Evolutionary conservation across 2,888 invertebrate genomes (phyloP).

Genomic region (Ichneumon xanthorius): DNA sequence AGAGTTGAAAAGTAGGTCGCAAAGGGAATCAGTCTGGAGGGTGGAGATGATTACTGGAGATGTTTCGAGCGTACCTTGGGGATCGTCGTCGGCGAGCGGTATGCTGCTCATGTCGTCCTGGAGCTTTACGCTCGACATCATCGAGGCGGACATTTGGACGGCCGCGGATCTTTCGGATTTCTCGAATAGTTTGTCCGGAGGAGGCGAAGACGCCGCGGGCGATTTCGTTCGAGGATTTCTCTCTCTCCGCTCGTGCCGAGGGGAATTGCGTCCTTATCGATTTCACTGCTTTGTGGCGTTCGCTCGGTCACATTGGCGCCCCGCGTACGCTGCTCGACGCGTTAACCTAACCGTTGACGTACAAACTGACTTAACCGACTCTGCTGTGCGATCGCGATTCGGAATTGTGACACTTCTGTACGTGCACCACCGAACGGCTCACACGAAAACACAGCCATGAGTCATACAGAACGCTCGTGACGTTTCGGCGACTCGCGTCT

Average conservation of each 20-base stretch:
- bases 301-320: constrained; percentile 37
- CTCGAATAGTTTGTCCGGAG: not conserved
- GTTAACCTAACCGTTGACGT: constrained; percentile 17
- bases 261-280: constrained; percentile 47
- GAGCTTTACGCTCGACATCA: constrained; percentile 88
- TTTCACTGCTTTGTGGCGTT: constrained; percentile 24
- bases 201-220: not conserved
- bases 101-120: constrained; percentile 93
- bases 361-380: not conserved
- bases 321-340: constrained; percentile 9
- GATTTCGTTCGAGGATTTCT: not conserved
- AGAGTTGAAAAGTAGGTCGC: constrained; percentile 66
- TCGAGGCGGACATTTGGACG: constrained; percentile 70
- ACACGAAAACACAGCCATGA: constrained; percentile 14
- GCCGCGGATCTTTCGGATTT: no score
- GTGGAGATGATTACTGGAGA: constrained; percentile 30
- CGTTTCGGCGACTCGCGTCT: constrained; percentile 19
- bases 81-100: constrained; percentile 96
- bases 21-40: constrained; percentile 8
- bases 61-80: constrained; percentile 88
- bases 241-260: not conserved
- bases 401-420: not conserved
- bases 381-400: not conserved
- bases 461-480: not conserved
- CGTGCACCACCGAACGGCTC: constrained; percentile 1